These are phyloP conservation scores for Macroramphosus scolopax DNA, from an alignment of 2,797 vertebrate species.

Conservation along the genomic window DNA sequence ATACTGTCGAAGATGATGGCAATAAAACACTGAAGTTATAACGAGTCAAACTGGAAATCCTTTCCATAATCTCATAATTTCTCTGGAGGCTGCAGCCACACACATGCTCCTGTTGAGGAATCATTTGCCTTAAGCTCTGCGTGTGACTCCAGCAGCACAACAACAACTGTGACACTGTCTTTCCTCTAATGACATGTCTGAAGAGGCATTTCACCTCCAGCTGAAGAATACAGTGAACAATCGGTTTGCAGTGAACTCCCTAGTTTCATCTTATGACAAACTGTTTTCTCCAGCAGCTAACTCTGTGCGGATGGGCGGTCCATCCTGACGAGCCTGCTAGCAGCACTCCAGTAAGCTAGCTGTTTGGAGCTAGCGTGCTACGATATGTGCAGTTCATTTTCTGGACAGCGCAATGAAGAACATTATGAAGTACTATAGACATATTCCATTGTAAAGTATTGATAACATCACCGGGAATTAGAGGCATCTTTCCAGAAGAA, in stretches of 20 bases:
- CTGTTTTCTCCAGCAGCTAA: slow-evolving; percentile 5
- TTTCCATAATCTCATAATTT: background rate
- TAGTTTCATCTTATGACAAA: slow-evolving; percentile 31
- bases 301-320: slow-evolving; percentile 54
- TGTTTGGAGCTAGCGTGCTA: slow-evolving; percentile 54
- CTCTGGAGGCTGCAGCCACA: background rate
- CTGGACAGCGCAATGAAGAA: slow-evolving; percentile 45
- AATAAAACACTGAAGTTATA: background rate
- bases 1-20: background rate
- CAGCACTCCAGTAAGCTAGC: slow-evolving; percentile 43
- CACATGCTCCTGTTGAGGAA: slow-evolving; percentile 1
- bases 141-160: slow-evolving; percentile 10
- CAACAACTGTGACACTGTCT: background rate
- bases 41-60: no score
- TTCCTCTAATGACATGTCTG: background rate
- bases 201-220: background rate
- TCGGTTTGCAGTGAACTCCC: slow-evolving; percentile 17
- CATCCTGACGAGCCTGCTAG: slow-evolving; percentile 45
- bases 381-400: slow-evolving; percentile 46
- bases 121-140: slow-evolving; percentile 12
- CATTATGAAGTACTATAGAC: slow-evolving; percentile 36
- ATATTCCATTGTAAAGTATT: slow-evolving; percentile 12
- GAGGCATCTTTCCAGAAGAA: slow-evolving; percentile 11
- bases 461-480: slow-evolving; percentile 42
- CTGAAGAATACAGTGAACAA: background rate